Evolutionary conservation across 2,888 invertebrate species (phyloP), one percentile per base, ranked within the genome.

Genomic region (Camptogramma bilineatum): DNA sequence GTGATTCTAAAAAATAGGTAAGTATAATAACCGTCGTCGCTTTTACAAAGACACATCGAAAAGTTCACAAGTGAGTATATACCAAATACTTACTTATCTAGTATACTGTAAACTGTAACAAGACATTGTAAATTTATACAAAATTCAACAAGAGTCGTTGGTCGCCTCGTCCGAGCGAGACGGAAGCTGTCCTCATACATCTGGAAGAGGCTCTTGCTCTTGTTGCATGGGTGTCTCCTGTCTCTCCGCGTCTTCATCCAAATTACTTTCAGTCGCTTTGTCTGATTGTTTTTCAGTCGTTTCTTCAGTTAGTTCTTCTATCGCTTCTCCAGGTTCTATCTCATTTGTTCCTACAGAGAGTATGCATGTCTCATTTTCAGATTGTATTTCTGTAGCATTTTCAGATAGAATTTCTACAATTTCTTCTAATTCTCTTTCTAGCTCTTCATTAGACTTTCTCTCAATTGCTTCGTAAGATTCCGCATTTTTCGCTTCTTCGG

Each of bases 1-100:
- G 78, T 80, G 74, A 80, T 72, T 84, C 82, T 81, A 85, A 84
- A 86, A 86, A 83, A 86, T 86, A 86, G 80, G 76, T 78, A 81
- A 50, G 50, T 65, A 81, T 80, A 81, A 28, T 28, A 84, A 83
- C 70, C 77, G 78, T 79, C 81, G 70, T 78, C 81, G 75, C 76
- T 58, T 60, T 79, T 73, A 76, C 78, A 82, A 84, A 83, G 85
- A 83, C 79, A 82, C 79, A 81, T 85, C 80, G 73, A 87, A 86
- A 86, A 86, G 77, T 80, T 74, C 76, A 70, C 74, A 73, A 77
- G 74, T 79, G 66, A 76, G 44, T 59, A 73, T 75, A 66, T 75
- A 73, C 48, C 52, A 64, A 64, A 64, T 73, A 55, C 66, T 54
- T 58, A 73, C 60, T 71, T 71, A 47, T 42, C 34, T 75, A 70